Conservation (phyloP, 2,113 vertebrate genomes). For the Protobothrops flavoviridis region DNA sequence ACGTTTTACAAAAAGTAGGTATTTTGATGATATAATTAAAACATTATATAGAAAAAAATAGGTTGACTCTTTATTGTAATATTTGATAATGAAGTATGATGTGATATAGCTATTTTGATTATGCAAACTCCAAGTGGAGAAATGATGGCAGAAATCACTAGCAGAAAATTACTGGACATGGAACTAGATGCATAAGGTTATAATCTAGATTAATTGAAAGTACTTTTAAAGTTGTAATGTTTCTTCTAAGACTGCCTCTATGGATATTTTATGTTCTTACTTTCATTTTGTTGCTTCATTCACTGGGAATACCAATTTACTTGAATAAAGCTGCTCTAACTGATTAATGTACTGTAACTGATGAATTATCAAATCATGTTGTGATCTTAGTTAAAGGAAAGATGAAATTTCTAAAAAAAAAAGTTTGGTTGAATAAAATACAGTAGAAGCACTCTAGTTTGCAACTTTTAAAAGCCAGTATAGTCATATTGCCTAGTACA, state of each 20-base stretch:
- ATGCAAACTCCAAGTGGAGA: not conserved
- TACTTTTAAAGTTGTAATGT: not conserved
- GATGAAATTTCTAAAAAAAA: not conserved
- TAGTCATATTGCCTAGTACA: not conserved
- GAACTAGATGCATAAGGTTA: not conserved
- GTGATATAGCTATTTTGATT: not conserved
- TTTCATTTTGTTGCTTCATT: not conserved
- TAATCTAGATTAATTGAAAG: not conserved
- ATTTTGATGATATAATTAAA: not conserved
- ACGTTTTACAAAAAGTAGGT: not conserved
- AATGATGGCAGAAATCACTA: not conserved
- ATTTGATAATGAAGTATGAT: not conserved
- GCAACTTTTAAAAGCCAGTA: not conserved
- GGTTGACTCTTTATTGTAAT: not conserved
- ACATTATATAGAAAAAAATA: not conserved
- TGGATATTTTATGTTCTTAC: not conserved
- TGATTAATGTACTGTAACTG: not conserved
- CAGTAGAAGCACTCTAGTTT: not conserved
- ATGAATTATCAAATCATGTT: not conserved
- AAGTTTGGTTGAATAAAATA: not conserved
- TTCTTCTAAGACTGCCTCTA: not conserved
- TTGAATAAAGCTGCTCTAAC: not conserved
- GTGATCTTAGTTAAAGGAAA: not conserved
- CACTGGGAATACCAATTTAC: not conserved
- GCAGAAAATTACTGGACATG: not conserved